Evolutionary conservation across 2,797 vertebrate species (phyloP).

Genomic region (Simalia tracyae): DNA sequence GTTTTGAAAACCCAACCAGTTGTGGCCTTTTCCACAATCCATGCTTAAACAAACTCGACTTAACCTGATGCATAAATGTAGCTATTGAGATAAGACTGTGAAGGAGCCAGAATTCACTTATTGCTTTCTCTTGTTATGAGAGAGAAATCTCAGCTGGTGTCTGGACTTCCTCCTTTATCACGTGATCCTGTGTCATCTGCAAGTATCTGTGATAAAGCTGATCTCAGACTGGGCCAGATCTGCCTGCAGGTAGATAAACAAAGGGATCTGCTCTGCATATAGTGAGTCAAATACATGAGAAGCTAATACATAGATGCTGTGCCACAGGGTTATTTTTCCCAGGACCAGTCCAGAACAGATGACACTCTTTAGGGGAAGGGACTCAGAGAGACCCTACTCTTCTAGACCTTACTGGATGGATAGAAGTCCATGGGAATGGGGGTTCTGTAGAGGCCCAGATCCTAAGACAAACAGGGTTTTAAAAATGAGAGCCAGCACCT

Average conservation of each 20-base stretch:
- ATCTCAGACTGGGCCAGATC: neutral
- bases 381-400: neutral
- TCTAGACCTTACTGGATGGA: neutral
- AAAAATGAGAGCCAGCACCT: neutral
- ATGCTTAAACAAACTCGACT: neutral
- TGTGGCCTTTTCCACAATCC: neutral
- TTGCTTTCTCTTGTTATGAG: neutral
- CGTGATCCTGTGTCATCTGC: neutral
- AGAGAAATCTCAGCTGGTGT: neutral
- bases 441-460: neutral
- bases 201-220: neutral
- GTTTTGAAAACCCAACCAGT: neutral
- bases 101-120: neutral
- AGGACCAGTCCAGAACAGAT: neutral
- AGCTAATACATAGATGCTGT: neutral
- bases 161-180: neutral
- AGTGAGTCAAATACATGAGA: neutral
- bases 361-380: neutral
- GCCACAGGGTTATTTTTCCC: accelerated
- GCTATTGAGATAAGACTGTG: neutral
- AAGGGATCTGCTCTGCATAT: too few species aligned
- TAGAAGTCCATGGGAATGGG: neutral
- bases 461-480: neutral
- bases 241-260: neutral
- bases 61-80: neutral